Percentiles rank a stretch among this genome's conserved stretches.
These are phyloP conservation scores for Proales similis DNA, from an alignment of 1,140 invertebrate genomes.

Conservation along the genomic window DNA sequence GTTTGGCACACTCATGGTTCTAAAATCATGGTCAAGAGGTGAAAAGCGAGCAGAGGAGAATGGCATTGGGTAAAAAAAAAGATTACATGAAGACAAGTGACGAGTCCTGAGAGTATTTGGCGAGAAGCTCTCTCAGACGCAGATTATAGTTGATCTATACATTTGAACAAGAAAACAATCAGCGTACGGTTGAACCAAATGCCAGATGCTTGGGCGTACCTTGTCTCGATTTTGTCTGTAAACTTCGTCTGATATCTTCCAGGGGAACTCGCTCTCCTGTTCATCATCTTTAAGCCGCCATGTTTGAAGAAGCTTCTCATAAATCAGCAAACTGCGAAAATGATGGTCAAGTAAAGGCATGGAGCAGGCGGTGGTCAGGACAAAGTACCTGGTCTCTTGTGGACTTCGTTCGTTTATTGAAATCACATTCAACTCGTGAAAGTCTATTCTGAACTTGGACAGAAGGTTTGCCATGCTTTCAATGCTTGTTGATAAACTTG, in stretches of 20 bases:
- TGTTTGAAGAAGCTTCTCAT: constrained; percentile 34
- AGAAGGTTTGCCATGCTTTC: constrained; percentile 93
- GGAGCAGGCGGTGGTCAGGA: no score
- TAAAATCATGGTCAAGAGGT: constrained; percentile 46
- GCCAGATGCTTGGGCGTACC: not conserved
- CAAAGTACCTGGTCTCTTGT: constrained; percentile 52
- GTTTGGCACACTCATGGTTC: constrained; percentile 83
- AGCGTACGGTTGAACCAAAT: no score
- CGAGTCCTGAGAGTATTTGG: constrained; percentile 71
- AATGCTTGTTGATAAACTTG: no score
- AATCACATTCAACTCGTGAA: constrained; percentile 79
- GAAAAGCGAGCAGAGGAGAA: not conserved
- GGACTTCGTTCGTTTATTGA: constrained; percentile 64
- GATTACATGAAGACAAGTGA: constrained; percentile 80
- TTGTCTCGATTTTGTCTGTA: constrained; percentile 30
- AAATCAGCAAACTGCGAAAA: constrained; percentile 14
- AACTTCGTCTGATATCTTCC: constrained; percentile 24
- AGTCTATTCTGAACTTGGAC: constrained; percentile 91
- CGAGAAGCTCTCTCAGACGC: constrained; percentile 72
- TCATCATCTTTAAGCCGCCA: constrained; percentile 27
- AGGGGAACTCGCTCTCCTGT: constrained; percentile 7
- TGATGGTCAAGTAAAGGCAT: no score
- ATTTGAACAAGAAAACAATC: constrained; percentile 40
- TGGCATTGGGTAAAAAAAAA: no score
- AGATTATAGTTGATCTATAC: constrained; percentile 71